Base-by-base conservation (phyloP, 2,888 invertebrate genomes). In the Rotaria sp. region DNA sequence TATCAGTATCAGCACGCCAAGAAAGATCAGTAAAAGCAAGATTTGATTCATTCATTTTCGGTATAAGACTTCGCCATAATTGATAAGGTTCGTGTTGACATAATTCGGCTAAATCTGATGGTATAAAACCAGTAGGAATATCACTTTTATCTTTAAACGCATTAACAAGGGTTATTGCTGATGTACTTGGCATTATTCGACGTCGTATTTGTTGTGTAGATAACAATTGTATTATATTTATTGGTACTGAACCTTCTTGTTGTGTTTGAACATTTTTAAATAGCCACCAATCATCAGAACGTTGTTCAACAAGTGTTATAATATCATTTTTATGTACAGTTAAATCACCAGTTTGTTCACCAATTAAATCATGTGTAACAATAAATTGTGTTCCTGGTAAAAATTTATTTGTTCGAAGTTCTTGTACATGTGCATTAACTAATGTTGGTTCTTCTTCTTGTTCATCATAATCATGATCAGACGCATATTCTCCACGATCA, bases 11-110 rank as follows among this genome's bases (percentile, higher is more conserved):
- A 3, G 41, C 11, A 80, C 45, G 80, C 80, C 80, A 80, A 80
- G n/a, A n/a, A 26, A 80, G 45, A 45, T 80, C 80, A 41, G 80
- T n/a, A 45, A 45, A 80, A 24, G 41, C 26, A 15, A 80, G n/a
- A 80, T 80, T 80, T 45, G 80, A 80, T 15, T 80, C 80, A 11
- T 45, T 80, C 80, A 80, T 80, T 80, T 80, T 80, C 8, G 80
- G 80, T 80, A 80, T n/a, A 4, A 80, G 4, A 1, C 11, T 13
- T n/a, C n/a, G 41, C 45, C 45, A 80, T 80, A 80, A 80, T 45
- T 80, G 41, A 80, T 80, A 80, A 45, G 45, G n/a, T 45, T 45
- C 45, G 13, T 45, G 13, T 45, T 41, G 10, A 7, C 45, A n/a
- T n/a, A 80, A 80, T 41, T 45, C n/a, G 45, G 80, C 80, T 45